Base-by-base conservation (phyloP, 2,797 vertebrate species). In the Coracias cyanogaster region DNA sequence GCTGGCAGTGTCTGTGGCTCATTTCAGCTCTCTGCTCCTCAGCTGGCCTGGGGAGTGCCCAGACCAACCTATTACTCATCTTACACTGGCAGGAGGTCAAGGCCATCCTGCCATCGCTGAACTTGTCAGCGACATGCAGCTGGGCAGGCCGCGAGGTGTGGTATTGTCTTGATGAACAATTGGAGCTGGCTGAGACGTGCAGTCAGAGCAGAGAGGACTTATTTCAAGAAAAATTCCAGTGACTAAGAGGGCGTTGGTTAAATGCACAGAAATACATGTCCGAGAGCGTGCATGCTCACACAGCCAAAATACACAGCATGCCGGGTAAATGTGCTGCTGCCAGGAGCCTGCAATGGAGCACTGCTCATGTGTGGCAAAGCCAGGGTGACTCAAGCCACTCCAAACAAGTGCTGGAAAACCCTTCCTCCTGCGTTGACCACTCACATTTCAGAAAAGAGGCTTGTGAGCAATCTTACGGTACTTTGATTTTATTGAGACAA, bases 141-240 rank as follows among this genome's bases (percentile, higher is more conserved):
- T 70, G 82, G 55, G 73, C 65, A 86, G 71, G 84, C 89, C 28
- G 52, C 61, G 82, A 86, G 81, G 69, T 22, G 82, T 22, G 77
- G 91, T 71, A 93, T 91, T 95, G 87, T 94, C 82, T 76, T 24
- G 1, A 15, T 3, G 57, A 97, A 95, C 91, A 95, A 96, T 78
- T 20, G 54, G 46, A 79, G 70, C 41, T 15, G 49, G 57, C 67
- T 64, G 83, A 82, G 86, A 95, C 15, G 8, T 80, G 90, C 7
- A 0, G 45, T 9, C 33, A 24, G 55, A 71, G 74, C 52, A 33
- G 51, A 41, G 37, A 66, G 43, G 48, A 6, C 33, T 60, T 5
- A 0, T 37, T 67, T 60, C 57, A 43, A 1, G 3, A 90, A 77
- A 93, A 86, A 58, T 13, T 22, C 52, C 85, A 57, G 64, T 82